phyloP scores from a whole-genome alignment of 2,888 invertebrate species.

The Meganola albula region DNA sequence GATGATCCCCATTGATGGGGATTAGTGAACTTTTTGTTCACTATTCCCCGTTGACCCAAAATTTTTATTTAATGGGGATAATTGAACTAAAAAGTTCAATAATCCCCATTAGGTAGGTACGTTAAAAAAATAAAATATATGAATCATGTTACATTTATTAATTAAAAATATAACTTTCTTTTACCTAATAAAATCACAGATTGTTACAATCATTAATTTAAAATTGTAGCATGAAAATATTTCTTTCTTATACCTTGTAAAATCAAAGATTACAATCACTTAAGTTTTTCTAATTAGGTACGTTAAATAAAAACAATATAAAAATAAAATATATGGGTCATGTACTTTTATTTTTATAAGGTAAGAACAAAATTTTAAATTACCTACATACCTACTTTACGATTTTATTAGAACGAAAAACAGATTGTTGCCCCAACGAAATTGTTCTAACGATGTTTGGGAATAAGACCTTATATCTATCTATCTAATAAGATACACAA shows the following conservation, averaged over 20 bases:
- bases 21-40: slow-evolving; percentile 10
- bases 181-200: slow-evolving; percentile 5
- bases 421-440: slow-evolving; percentile 8
- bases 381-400: slow-evolving; percentile 9
- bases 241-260: slow-evolving; percentile 2
- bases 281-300: slow-evolving; percentile 9
- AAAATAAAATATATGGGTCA: slow-evolving; percentile 8
- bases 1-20: slow-evolving; percentile 5
- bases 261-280: slow-evolving; percentile 8
- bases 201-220: too few species aligned
- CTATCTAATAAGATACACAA: slow-evolving; percentile 8
- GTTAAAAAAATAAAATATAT: not conserved
- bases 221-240: not conserved
- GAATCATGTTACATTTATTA: not conserved
- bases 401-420: slow-evolving; percentile 8
- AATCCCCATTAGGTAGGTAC: slow-evolving; percentile 4
- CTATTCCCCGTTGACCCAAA: slow-evolving; percentile 9
- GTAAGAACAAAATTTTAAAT: slow-evolving; percentile 8
- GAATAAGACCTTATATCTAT: slow-evolving; percentile 9
- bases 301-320: slow-evolving; percentile 8
- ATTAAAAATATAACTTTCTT: too few species aligned
- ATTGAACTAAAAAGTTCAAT: slow-evolving; percentile 6
- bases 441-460: slow-evolving; percentile 9
- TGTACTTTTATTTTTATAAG: slow-evolving; percentile 8
- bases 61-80: slow-evolving; percentile 8